These are phyloP conservation scores for Cotesia glomerata DNA, from an alignment of 1,140 invertebrate species.

Conservation along the genomic window DNA sequence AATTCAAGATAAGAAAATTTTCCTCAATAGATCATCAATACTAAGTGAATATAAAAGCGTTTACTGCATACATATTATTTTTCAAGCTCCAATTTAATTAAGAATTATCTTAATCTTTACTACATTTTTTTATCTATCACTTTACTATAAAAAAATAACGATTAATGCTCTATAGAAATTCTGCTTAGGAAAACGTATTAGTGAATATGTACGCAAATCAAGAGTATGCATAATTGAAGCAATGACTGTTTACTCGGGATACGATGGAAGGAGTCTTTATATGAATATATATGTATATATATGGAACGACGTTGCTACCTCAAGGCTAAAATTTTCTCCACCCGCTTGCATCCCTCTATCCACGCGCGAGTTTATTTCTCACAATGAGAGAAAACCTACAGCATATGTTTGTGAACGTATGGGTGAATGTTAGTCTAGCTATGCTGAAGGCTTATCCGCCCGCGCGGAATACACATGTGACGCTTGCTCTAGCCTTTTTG, in stretches of 20 bases:
- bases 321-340: conserved; percentile 47
- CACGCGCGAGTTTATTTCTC: conserved; percentile 39
- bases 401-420: conserved; percentile 13
- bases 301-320: conserved; percentile 33
- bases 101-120: not conserved
- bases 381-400: conserved; percentile 46
- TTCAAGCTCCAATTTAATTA: too few species aligned
- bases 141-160: not conserved
- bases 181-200: conserved; percentile 13
- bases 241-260: conserved; percentile 3
- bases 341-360: conserved; percentile 17
- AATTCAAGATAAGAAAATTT: too few species aligned
- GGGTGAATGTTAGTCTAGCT: conserved; percentile 2
- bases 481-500: conserved; percentile 44
- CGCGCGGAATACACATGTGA: conserved; percentile 39
- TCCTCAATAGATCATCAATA: too few species aligned
- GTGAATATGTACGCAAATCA: not conserved
- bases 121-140: not conserved
- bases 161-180: not conserved
- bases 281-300: conserved; percentile 7
- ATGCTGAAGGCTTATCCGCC: conserved; percentile 27
- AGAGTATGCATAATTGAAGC: not conserved
- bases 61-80: too few species aligned
- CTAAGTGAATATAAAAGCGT: too few species aligned
- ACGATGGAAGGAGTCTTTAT: not conserved